phyloP scores from a whole-genome alignment of 2,113 vertebrate species.

The Aegotheles bennettii region DNA sequence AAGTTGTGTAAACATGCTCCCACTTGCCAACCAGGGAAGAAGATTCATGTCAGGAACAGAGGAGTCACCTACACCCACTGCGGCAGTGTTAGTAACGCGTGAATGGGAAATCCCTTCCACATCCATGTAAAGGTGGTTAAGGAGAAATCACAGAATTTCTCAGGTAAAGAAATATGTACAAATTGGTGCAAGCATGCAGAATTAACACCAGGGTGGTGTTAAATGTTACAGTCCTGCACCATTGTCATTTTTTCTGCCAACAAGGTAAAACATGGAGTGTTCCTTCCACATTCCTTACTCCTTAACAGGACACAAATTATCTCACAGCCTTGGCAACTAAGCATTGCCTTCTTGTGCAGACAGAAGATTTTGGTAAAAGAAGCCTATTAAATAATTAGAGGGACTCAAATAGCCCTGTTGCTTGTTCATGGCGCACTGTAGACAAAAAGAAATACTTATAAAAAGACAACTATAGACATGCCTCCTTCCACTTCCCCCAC shows the following conservation, averaged over 20 bases:
- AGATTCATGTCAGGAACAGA: neutral
- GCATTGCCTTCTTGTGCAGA: neutral
- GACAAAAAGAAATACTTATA: neutral
- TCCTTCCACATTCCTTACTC: neutral
- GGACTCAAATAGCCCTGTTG: neutral
- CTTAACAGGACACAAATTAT: neutral
- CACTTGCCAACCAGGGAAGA: accelerated
- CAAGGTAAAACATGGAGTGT: neutral
- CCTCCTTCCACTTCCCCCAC: neutral
- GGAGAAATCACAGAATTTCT: neutral
- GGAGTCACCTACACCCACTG: neutral
- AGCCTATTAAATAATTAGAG: neutral
- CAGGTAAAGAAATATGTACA: neutral
- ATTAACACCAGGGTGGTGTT: neutral
- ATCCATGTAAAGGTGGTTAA: neutral
- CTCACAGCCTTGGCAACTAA: neutral
- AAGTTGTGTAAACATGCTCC: neutral
- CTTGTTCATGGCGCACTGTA: neutral
- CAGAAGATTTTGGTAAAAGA: neutral
- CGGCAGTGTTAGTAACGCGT: neutral
- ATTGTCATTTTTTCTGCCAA: neutral
- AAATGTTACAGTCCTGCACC: neutral
- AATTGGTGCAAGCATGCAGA: neutral
- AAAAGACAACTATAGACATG: neutral
- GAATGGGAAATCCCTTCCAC: neutral